Percentiles rank a stretch among this genome's conserved stretches.
Conservation (phyloP, 2,797 vertebrate genomes). For the Podarcis lilfordi region DNA sequence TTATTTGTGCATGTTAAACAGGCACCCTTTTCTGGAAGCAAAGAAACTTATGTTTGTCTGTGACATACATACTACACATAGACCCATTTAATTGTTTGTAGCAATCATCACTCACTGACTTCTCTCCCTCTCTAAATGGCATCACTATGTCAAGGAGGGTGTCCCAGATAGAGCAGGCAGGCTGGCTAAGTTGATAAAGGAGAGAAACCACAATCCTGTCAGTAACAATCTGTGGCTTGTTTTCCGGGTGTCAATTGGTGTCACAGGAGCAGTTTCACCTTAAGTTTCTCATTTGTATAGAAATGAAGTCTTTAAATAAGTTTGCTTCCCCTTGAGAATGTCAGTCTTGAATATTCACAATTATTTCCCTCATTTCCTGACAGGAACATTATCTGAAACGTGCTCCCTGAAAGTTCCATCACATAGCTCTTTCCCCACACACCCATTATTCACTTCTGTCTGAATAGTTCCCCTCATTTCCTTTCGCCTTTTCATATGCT, state of each 20-base stretch:
- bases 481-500: slow-evolving; percentile 26
- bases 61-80: not conserved
- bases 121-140: not conserved
- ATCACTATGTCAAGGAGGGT: not conserved
- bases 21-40: not conserved
- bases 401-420: not conserved
- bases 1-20: not conserved
- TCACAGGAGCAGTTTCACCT: not conserved
- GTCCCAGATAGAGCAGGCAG: not conserved
- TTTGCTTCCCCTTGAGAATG: not conserved
- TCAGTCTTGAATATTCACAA: slow-evolving; percentile 32
- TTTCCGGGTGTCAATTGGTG: slow-evolving; percentile 4
- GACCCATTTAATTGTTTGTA: not conserved
- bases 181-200: not conserved
- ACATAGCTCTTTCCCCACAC: slow-evolving; percentile 33
- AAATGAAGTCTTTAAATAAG: slow-evolving; percentile 10
- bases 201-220: not conserved
- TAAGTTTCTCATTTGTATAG: slow-evolving; percentile 2
- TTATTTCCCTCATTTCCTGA: slow-evolving; percentile 22
- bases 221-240: not conserved
- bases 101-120: not conserved
- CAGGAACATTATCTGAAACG: slow-evolving; percentile 37
- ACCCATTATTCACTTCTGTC: slow-evolving; percentile 29
- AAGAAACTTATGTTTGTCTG: not conserved
- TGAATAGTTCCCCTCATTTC: slow-evolving; percentile 31